Evolutionary conservation across 2,888 invertebrate species (phyloP).

Genomic region (Ceraclea dissimilis): DNA sequence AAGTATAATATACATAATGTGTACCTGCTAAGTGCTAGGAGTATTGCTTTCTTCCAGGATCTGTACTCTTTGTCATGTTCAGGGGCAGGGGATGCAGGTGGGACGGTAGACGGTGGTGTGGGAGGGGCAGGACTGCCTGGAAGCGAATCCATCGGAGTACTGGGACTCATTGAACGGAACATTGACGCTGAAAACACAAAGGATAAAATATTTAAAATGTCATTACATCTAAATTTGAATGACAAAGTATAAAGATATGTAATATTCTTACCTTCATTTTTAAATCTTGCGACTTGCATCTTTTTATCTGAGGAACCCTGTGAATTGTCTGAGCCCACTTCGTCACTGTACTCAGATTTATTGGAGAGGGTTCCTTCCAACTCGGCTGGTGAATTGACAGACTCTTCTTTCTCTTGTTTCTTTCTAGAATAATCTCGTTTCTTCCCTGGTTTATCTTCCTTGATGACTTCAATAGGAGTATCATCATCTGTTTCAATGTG

Average conservation of each 20-base stretch:
- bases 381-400: conserved; percentile 31
- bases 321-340: conserved; percentile 28
- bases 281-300: conserved; percentile 20
- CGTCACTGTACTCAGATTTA: conserved; percentile 38
- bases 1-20: too few relatives aligned
- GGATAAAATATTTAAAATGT: not conserved
- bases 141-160: conserved; percentile 52
- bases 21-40: conserved; percentile 66
- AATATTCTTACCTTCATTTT: conserved; percentile 18
- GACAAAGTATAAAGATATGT: not conserved
- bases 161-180: conserved; percentile 40
- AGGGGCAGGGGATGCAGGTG: conserved; percentile 42
- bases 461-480: conserved; percentile 52
- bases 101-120: conserved; percentile 39
- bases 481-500: conserved; percentile 50
- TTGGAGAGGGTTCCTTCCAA: conserved; percentile 17
- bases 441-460: conserved; percentile 55
- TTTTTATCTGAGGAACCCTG: conserved; percentile 24
- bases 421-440: conserved; percentile 55
- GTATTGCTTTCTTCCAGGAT: conserved; percentile 84
- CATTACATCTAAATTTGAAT: not conserved
- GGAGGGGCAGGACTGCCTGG: conserved; percentile 50
- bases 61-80: conserved; percentile 73
- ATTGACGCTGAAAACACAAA: conserved; percentile 25
- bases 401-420: conserved; percentile 42